A percentile compares a stretch with the other conserved stretches of the same genome.
phyloP scores from a whole-genome alignment of 1,140 invertebrate genomes.

The Thaumetopoea pityocampa region DNA sequence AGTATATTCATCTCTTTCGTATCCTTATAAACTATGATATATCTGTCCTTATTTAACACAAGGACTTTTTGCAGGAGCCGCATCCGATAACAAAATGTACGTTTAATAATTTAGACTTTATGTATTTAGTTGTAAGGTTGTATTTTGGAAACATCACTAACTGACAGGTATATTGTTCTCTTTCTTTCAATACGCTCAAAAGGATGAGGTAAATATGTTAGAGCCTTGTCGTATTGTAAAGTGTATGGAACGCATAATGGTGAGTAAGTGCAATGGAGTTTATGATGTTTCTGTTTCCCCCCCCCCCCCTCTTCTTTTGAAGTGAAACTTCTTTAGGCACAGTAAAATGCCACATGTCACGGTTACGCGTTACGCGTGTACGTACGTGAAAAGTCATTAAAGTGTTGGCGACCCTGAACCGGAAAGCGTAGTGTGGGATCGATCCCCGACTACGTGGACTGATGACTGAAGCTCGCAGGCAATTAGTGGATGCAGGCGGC shows the following conservation, averaged over 20 bases:
- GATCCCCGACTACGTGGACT: too few species aligned
- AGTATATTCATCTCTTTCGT: conserved; percentile 57
- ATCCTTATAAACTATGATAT: conserved; percentile 14
- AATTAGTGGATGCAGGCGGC: too few species aligned
- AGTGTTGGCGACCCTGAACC: too few species aligned
- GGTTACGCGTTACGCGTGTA: too few species aligned
- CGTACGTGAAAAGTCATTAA: too few species aligned
- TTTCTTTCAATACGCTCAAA: conserved; percentile 65
- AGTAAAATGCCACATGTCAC: too few species aligned
- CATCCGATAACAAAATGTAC: conserved; percentile 38
- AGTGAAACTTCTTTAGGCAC: too few species aligned
- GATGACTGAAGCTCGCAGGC: too few species aligned
- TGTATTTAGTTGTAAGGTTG: conserved; percentile 27
- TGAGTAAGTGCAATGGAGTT: conserved; percentile 50
- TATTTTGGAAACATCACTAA: conserved; percentile 63
- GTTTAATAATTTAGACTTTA: conserved; percentile 42
- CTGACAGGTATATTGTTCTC: conserved; percentile 66
- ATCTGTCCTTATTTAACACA: conserved; percentile 31
- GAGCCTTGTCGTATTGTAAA: conserved; percentile 54
- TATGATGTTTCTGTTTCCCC: conserved; percentile 57
- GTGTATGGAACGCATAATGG: conserved; percentile 50
- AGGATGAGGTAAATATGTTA: conserved; percentile 71
- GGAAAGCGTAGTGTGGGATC: too few species aligned
- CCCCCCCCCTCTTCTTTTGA: too few species aligned
- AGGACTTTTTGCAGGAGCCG: conserved; percentile 41